These are phyloP conservation scores for Hedychridium roseum DNA, from an alignment of 2,888 invertebrate species.

Conservation along the genomic window DNA sequence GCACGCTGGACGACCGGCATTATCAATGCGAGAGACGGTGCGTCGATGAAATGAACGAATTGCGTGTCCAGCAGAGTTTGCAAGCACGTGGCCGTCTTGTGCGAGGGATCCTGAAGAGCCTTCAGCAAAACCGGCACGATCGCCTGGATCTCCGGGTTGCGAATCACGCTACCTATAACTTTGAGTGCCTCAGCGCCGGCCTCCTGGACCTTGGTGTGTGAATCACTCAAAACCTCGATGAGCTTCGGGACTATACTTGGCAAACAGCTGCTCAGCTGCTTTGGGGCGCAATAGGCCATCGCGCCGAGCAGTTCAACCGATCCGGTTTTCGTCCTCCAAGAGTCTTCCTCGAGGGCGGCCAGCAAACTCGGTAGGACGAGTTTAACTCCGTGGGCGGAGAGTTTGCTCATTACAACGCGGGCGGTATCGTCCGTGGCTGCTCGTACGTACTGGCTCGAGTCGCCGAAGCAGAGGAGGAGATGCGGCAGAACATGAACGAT, in stretches of 20 bases:
- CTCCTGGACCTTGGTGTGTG: conserved; percentile 95
- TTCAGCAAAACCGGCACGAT: conserved; percentile 87
- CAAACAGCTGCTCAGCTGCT: conserved; percentile 96
- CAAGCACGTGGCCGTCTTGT: conserved; percentile 92
- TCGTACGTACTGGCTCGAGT: conserved; percentile 93
- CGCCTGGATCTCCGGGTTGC: conserved; percentile 98
- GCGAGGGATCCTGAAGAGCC: conserved; percentile 95
- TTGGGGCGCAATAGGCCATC: conserved; percentile 99
- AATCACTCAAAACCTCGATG: conserved; percentile 96
- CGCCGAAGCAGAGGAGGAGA: conserved; percentile 94
- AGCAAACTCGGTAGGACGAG: conserved; percentile 93
- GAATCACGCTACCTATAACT: conserved; percentile 96
- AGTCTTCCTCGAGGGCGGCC: conserved; percentile 94
- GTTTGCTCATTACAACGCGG: conserved; percentile 92
- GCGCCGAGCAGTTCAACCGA: conserved; percentile 95
- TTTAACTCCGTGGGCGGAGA: conserved; percentile 97
- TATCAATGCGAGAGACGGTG: conserved; percentile 96
- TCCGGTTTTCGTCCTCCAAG: conserved; percentile 98
- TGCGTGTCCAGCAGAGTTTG: conserved; percentile 93
- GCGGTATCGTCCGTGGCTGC: conserved; percentile 97
- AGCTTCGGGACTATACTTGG: conserved; percentile 98
- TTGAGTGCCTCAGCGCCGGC: conserved; percentile 95
- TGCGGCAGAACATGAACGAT: conserved; percentile 97
- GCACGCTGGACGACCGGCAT: conserved; percentile 99
- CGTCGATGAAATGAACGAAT: conserved; percentile 99